Evolutionary conservation across 1,140 invertebrate genomes (phyloP).

Genomic region (Tetraneura akinire): DNA sequence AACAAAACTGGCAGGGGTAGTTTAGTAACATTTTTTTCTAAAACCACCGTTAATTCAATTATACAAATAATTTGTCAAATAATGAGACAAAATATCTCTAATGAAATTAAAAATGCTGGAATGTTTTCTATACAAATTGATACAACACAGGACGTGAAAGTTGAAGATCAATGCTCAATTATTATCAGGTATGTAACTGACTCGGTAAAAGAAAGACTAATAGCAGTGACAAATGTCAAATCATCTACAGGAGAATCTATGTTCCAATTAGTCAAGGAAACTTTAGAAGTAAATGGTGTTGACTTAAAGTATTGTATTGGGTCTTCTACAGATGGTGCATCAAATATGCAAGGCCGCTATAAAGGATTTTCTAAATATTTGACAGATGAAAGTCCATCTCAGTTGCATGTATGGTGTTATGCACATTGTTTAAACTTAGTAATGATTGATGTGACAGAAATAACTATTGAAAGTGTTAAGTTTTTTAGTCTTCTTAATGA

Average conservation of each 20-base stretch:
- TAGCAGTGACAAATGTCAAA: no score
- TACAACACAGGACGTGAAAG: background rate
- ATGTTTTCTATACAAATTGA: slow-evolving; percentile 1
- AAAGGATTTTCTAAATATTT: slow-evolving; percentile 52
- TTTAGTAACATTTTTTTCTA: no score
- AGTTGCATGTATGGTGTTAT: slow-evolving; percentile 37
- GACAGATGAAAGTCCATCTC: slow-evolving; percentile 15
- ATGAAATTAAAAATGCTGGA: background rate
- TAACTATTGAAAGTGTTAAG: background rate
- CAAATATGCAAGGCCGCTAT: slow-evolving; percentile 54
- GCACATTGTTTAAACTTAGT: slow-evolving; percentile 30
- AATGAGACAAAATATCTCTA: background rate
- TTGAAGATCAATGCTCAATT: no score
- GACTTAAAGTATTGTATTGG: slow-evolving; percentile 52
- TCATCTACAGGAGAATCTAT: no score
- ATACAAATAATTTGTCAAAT: no score
- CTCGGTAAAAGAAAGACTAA: no score
- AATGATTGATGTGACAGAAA: background rate
- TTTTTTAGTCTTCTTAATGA: slow-evolving; percentile 15
- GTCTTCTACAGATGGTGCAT: slow-evolving; percentile 53
- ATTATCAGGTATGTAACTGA: no score
- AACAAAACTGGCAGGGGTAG: no score
- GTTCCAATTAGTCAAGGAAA: no score
- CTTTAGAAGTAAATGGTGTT: slow-evolving; percentile 21
- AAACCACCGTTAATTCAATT: no score